Percentiles rank a stretch among this genome's conserved stretches.
These are phyloP conservation scores for Andrena cerasifolii DNA, from an alignment of 1,140 invertebrate species.

Conservation along the genomic window DNA sequence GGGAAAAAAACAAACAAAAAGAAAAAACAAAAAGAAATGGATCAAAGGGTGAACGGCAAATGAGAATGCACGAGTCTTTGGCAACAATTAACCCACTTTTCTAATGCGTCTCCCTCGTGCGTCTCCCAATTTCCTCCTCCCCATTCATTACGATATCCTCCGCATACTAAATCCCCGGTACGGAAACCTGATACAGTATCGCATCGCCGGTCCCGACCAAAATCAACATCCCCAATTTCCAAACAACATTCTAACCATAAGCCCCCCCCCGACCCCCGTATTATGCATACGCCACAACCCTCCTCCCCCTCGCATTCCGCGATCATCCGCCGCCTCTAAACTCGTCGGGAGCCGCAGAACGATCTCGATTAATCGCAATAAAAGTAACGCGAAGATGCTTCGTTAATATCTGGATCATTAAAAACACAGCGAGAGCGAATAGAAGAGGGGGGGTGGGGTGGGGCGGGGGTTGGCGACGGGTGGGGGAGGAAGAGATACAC, in stretches of 20 bases:
- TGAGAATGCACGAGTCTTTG: background rate
- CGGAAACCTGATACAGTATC: too few relatives aligned
- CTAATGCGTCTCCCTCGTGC: background rate
- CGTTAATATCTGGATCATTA: slow-evolving; percentile 37
- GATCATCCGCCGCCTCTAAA: too few relatives aligned
- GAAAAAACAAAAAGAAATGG: slow-evolving; percentile 2
- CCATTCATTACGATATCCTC: background rate
- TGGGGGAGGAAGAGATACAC: background rate
- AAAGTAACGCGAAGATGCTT: slow-evolving; percentile 19
- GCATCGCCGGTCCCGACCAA: too few relatives aligned
- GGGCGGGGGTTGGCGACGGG: background rate
- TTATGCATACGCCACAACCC: too few relatives aligned
- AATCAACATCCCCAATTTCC: too few relatives aligned
- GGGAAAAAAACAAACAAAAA: too few relatives aligned
- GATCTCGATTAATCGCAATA: background rate
- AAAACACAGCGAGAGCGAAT: slow-evolving; percentile 26
- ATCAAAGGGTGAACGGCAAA: slow-evolving; percentile 9
- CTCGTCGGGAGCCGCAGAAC: background rate
- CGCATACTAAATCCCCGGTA: too few relatives aligned
- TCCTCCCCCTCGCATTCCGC: too few relatives aligned
- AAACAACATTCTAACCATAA: too few relatives aligned
- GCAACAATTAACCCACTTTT: slow-evolving; percentile 17
- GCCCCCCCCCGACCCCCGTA: too few relatives aligned
- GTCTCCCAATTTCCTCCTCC: background rate
- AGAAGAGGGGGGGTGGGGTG: background rate